Base-by-base conservation (phyloP, 2,113 vertebrate genomes). In the Phyllopteryx taeniolatus region DNA sequence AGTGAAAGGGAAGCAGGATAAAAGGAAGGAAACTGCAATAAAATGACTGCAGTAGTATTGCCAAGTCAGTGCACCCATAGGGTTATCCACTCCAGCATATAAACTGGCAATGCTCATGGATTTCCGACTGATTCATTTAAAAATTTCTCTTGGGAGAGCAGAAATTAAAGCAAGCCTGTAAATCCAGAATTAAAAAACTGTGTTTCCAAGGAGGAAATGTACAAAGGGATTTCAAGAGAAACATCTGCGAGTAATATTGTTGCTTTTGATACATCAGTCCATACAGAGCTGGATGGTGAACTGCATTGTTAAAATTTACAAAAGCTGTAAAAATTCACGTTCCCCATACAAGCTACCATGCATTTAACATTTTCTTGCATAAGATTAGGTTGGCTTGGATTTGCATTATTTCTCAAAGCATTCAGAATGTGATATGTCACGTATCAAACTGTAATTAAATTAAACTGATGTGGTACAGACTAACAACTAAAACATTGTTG, bases 61-160 rank as follows among this genome's bases (percentile, higher is more conserved):
- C 83, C 84, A 89, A 85, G 77, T 70, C 80, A 83, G 33, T 76
- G 31, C 67, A 68, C 79, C 75, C 76, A 20, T 15, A 7, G 78
- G 79, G 65, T 62, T 76, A 80, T 51, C 75, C 68, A 73, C 79
- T 82, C 72, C 46, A 72, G 69, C 73, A 73, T 71, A 79, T 67
- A 74, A 72, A 80, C 73, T 83, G 84, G 83, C 80, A 73, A 46
- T 13, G 77, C 69, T 44, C 69, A 83, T 65, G 76, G 79, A 81
- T 83, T 79, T 82, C 71, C 79, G 77, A 78, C 78, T 84, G 83
- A 83, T 85, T 79, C 79, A 76, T 83, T 69, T 82, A 79, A 73
- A 77, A 68, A 74, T 59, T 78, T 78, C 83, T 87, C 69, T 9
- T 68, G 78, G 83, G 84, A 83, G 81, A 81, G 78, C 57, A 19